Evolutionary conservation across 2,888 invertebrate species (phyloP).

Genomic region (Osmoderma eremita): DNA sequence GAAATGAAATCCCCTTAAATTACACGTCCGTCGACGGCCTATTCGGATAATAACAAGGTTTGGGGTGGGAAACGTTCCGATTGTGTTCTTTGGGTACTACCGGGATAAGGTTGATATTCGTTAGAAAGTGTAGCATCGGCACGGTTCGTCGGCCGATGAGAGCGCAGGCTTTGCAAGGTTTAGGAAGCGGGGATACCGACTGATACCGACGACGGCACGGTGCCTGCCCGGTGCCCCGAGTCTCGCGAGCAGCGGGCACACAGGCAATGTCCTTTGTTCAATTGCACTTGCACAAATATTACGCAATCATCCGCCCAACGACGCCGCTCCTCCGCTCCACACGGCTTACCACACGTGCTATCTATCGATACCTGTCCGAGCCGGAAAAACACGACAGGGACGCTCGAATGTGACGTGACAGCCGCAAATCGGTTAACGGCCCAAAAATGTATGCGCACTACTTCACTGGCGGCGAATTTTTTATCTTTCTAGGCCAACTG

Average conservation of each 20-base stretch:
- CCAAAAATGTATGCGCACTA: conserved; percentile 1
- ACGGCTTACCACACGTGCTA: conserved; percentile 24
- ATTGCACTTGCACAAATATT: conserved; percentile 61
- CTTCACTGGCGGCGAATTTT: neutral
- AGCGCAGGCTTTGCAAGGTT: conserved; percentile 51
- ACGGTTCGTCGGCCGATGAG: conserved; percentile 56
- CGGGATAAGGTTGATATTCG: conserved; percentile 35
- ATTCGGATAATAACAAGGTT: conserved; percentile 40
- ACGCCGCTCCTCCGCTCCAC: conserved; percentile 5
- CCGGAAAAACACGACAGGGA: neutral
- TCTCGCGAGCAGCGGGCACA: conserved; percentile 30
- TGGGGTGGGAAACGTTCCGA: conserved; percentile 48
- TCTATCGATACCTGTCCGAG: conserved; percentile 23
- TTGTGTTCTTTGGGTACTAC: conserved; percentile 44
- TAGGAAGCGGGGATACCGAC: conserved; percentile 55
- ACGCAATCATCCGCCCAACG: conserved; percentile 54
- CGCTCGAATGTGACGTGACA: conserved; percentile 2
- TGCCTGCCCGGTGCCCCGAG: conserved; percentile 19
- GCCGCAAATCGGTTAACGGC: conserved; percentile 17
- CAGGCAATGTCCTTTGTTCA: conserved; percentile 58
- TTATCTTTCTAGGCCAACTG: conserved; percentile 32
- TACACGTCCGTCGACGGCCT: conserved; percentile 57
- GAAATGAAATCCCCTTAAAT: conserved; percentile 62
- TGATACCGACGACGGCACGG: conserved; percentile 7
- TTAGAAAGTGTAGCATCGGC: conserved; percentile 61